These are phyloP conservation scores for Neelides folsomi DNA, from an alignment of 2,888 invertebrate species.

Conservation along the genomic window DNA sequence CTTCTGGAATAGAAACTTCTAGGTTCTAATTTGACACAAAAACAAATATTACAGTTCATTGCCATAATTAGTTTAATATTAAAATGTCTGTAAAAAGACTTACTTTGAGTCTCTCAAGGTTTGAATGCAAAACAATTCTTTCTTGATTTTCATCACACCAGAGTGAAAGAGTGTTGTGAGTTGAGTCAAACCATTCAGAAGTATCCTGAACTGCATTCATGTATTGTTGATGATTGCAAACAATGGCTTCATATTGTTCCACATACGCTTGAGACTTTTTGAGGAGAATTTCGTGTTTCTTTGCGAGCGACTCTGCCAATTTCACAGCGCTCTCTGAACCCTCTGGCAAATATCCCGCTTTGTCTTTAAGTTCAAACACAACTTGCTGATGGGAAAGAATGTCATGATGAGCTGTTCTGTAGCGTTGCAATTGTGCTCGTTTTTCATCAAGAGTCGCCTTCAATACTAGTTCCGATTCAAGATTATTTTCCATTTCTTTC, in stretches of 20 bases:
- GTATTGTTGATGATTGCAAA: constrained; percentile 76
- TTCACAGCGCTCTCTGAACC: constrained; percentile 58
- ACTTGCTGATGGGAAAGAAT: constrained; percentile 73
- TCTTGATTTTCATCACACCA: constrained; percentile 76
- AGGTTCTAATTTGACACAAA: constrained; percentile 45
- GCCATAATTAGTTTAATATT: neutral
- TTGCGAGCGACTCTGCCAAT: constrained; percentile 53
- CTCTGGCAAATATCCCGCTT: constrained; percentile 66
- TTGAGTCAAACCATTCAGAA: constrained; percentile 74
- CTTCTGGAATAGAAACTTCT: constrained; percentile 65
- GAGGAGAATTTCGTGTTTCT: constrained; percentile 57
- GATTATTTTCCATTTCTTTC: constrained; percentile 54
- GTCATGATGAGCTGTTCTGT: constrained; percentile 66
- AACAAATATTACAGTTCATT: too few species aligned
- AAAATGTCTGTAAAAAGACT: neutral
- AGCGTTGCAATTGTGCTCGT: constrained; percentile 69
- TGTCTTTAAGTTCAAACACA: constrained; percentile 63
- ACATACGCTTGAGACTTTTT: constrained; percentile 61
- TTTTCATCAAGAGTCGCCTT: constrained; percentile 83
- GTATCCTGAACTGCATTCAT: constrained; percentile 72
- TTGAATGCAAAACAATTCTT: constrained; percentile 68
- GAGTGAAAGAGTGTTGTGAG: constrained; percentile 60
- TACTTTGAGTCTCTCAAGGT: constrained; percentile 64
- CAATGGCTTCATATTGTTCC: constrained; percentile 72
- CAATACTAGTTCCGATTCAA: constrained; percentile 64